A percentile compares a stretch with the other conserved stretches of the same genome.
Conservation (phyloP, 2,113 vertebrate species). For the Bos indicus region DNA sequence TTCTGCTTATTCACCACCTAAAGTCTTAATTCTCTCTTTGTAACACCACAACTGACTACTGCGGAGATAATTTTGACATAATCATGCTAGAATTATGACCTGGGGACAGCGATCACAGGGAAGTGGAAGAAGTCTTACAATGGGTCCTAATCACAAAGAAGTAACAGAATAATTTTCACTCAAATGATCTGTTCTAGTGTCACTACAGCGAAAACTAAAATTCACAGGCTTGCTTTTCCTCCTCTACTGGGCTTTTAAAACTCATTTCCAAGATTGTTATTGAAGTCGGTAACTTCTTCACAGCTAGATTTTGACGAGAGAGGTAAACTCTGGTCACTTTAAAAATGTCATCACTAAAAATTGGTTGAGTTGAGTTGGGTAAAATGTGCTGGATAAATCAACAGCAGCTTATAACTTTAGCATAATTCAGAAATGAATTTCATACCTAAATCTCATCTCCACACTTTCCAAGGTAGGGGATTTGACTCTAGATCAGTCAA, state of each 20-base stretch:
- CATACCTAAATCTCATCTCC: neutral
- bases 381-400: neutral
- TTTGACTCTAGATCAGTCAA: neutral
- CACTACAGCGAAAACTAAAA: slow-evolving; percentile 39
- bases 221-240: neutral
- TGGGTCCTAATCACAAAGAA: neutral
- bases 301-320: slow-evolving; percentile 6
- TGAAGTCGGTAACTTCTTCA: slow-evolving; percentile 13
- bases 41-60: neutral
- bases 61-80: slow-evolving; percentile 37
- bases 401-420: neutral
- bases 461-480: neutral
- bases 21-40: slow-evolving; percentile 45
- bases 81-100: slow-evolving; percentile 8
- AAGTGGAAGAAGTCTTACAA: slow-evolving; percentile 1
- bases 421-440: neutral
- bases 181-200: neutral
- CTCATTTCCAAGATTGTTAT: neutral
- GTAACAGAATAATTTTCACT: neutral
- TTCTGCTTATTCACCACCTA: slow-evolving; percentile 34
- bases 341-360: neutral
- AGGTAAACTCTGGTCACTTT: neutral
- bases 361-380: neutral
- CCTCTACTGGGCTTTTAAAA: neutral
- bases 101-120: neutral